These are phyloP conservation scores for Leistus spinibarbis DNA, from an alignment of 2,888 invertebrate species.

Conservation along the genomic window DNA sequence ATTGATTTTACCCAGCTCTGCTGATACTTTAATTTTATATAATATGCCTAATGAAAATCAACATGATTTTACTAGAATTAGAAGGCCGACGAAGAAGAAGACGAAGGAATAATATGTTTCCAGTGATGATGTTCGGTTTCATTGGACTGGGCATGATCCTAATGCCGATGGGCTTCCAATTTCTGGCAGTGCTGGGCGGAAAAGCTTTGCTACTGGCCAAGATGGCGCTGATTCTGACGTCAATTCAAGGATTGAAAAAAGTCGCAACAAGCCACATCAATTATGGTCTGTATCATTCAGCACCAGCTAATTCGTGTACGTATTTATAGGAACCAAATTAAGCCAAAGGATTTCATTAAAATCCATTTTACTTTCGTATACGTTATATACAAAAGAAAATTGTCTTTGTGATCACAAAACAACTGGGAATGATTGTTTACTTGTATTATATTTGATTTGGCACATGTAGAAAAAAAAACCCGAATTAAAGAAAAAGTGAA, in stretches of 20 bases:
- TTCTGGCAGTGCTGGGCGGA: conserved; percentile 80
- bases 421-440: too few relatives aligned
- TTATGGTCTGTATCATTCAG: conserved; percentile 75
- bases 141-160: conserved; percentile 77
- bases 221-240: conserved; percentile 79
- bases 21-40: too few relatives aligned
- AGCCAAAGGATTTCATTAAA: conserved; percentile 50
- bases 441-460: too few relatives aligned
- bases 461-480: too few relatives aligned
- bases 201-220: conserved; percentile 81
- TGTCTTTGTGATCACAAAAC: background rate
- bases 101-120: conserved; percentile 71
- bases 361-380: too few relatives aligned
- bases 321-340: conserved; percentile 49
- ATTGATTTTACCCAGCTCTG: too few relatives aligned
- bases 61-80: too few relatives aligned
- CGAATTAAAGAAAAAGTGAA: too few relatives aligned
- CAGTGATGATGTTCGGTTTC: conserved; percentile 79
- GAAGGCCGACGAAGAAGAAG: conserved; percentile 62
- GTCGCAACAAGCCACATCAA: conserved; percentile 75
- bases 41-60: too few relatives aligned
- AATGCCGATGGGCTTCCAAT: conserved; percentile 83
- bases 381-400: too few relatives aligned
- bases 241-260: conserved; percentile 80
- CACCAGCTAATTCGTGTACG: conserved; percentile 51